Evolutionary conservation across 2,888 invertebrate genomes (phyloP), one percentile per base, ranked within the genome.

Genomic region (Drosophila nr. perissopoda): DNA sequence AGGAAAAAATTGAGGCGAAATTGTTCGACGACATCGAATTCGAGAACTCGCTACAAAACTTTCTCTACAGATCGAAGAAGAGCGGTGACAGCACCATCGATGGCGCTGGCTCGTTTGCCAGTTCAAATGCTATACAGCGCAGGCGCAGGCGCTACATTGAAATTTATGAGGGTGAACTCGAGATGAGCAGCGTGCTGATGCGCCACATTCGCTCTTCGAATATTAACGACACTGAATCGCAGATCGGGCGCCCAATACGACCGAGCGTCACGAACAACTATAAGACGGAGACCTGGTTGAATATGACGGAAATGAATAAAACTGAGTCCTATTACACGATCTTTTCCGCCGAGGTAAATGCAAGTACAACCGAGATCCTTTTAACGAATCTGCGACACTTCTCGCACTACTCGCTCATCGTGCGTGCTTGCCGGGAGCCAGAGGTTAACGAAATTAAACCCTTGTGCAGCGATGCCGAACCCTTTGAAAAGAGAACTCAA

Each of bases 31-130:
- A 95, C 67, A 96, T 96, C 54, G 94, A 94, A 31, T 97, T 98
- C 91, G 97, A 98, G 92, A 96, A 98, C 91, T 95, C 95, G 42
- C 91, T 98, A 58, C 97, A 97, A 89, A 97, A 98, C 92, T 94
- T 94, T 91, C 95, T 97, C 61, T 96, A 95, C 87, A 91, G 93
- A 5, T 21, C 72, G 2, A 64, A 51, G 2, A 58, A 52, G 10
- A 27, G 21, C 34, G 13, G 21, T 10, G 2, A 66, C 31, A 80
- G 69, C 10, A 68, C 58, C 2, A 67, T 49, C 27, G 59, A 38
- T 16, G 51, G 49, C 2, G 31, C n/a, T 21, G 45, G 27, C 0
- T 13, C 6, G 0, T 25, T 33, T 31, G 8, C 2, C 27, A 69
- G 48, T 29, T 2, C 33, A 21, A 73, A 72, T 51, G 49, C 52